Evolutionary conservation across 2,888 invertebrate species (phyloP).

Genomic region (Ophioninae sp.): DNA sequence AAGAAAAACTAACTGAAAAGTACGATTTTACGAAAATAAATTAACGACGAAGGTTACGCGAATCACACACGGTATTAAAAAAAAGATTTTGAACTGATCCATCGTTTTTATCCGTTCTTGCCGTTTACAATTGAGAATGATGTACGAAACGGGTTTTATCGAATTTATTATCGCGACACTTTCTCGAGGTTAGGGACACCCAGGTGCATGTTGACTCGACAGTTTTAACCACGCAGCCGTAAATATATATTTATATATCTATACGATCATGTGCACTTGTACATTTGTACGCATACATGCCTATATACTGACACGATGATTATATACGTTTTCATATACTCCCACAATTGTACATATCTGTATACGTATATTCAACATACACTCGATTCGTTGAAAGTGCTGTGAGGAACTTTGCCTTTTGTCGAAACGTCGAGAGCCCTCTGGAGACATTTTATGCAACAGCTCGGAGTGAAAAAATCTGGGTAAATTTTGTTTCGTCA

Average conservation of each 20-base stretch:
- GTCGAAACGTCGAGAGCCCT: not conserved
- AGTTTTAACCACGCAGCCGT: constrained; percentile 72
- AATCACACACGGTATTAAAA: not conserved
- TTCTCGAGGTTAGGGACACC: constrained; percentile 73
- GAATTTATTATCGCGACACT: constrained; percentile 33
- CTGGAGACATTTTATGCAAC: constrained; percentile 38
- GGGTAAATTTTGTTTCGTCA: constrained; percentile 20
- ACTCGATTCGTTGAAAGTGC: not conserved
- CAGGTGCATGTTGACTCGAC: constrained; percentile 76
- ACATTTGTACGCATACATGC: constrained; percentile 2
- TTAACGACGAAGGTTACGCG: constrained; percentile 2
- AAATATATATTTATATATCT: constrained; percentile 60
- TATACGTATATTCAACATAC: not conserved
- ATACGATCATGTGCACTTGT: constrained; percentile 7
- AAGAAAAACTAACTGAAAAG: constrained; percentile 15
- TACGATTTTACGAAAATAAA: not conserved
- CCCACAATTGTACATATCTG: not conserved
- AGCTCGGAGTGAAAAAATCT: constrained; percentile 1
- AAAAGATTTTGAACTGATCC: not conserved
- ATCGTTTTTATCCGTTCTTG: not conserved
- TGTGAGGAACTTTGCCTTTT: constrained; percentile 3
- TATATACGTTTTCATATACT: no score
- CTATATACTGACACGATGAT: not conserved
- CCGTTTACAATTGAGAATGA: not conserved
- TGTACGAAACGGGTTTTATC: not conserved